Base-by-base conservation (phyloP, 1,140 invertebrate species). In the Centruroides sculpturatus region DNA sequence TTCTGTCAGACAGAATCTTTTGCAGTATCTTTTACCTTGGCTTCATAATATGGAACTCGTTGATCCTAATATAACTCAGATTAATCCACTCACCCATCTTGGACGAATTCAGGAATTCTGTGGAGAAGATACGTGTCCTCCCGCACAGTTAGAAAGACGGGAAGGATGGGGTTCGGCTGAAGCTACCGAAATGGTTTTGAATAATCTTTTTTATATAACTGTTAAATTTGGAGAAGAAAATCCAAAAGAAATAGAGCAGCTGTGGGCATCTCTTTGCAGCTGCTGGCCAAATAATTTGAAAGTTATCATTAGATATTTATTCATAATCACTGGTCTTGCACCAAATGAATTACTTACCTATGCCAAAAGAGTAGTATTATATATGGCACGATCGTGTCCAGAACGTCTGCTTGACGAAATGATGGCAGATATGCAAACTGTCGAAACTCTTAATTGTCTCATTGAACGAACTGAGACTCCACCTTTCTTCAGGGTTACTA, bases 171-270 rank as follows among this genome's bases (percentile, higher is more conserved):
- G 95, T 23, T 96, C 92, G 1, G 90, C 89, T 0, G 92, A 98
- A 77, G 95, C 95, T n/a, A 98, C 96, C 1, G 94, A 99, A 78
- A 97, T 99, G 91, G 90, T 99, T 23, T 80, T 99, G 34, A 99
- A 98, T 73, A 99, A 99, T 78, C 82, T 99, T 0, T 92, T 99
- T 73, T 98, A 98, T 72, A 89, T 98, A 66, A 99, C 94, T 8
- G 89, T 90, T 0, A 96, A 94, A 87, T 96, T 95, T 77, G 91
- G 90, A 4, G 91, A 96, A 75, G 85, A 92, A 63, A 92, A 98
- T 77, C 85, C 92, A 0, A 86, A 90, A 70, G 94, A 98, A 73
- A 85, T 95, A 34, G 94, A 97, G 74, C 85, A 92, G 70, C 75
- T 98, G 11, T 99, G 96, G 96, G 85, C 90, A 41, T 93, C 89